phyloP scores from a whole-genome alignment of 2,888 invertebrate species.

The Ichneumoninae sp. region DNA sequence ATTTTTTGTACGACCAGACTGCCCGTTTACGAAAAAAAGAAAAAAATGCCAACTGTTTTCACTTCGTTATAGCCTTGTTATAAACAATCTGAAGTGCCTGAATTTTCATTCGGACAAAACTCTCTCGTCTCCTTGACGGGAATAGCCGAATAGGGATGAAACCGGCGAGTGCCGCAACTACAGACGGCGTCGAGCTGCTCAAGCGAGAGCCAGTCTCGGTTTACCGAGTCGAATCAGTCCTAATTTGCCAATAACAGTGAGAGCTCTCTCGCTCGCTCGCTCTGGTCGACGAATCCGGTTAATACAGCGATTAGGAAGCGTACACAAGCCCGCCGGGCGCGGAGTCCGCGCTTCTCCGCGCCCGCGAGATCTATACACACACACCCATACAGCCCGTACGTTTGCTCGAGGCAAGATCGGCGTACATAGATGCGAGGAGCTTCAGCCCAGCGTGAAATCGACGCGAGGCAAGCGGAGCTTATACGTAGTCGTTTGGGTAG shows the following conservation, averaged over 20 bases:
- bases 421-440: conserved; percentile 52
- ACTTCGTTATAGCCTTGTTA: too few species aligned
- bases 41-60: too few species aligned
- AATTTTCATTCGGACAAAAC: too few species aligned
- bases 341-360: conserved; percentile 27
- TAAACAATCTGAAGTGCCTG: too few species aligned
- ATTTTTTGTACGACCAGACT: too few species aligned
- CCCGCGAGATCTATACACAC: conserved; percentile 40
- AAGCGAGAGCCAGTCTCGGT: conserved; percentile 70
- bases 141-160: conserved; percentile 10
- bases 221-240: conserved; percentile 77
- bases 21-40: too few species aligned
- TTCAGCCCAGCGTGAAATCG: conserved; percentile 75
- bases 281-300: conserved; percentile 76
- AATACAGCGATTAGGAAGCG: conserved; percentile 79
- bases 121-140: conserved; percentile 23
- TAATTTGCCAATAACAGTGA: conserved; percentile 80
- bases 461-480: conserved; percentile 59
- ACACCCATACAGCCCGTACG: conserved; percentile 32
- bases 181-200: conserved; percentile 20
- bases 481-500: conserved; percentile 72
- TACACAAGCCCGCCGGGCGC: conserved; percentile 72
- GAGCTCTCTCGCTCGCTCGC: conserved; percentile 68
- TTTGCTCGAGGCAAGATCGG: conserved; percentile 72
- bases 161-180: conserved; percentile 10